A percentile compares a stretch with the other conserved stretches of the same genome.
Evolutionary conservation across 1,140 invertebrate species (phyloP).

Genomic region (Choristoneura fumiferana): DNA sequence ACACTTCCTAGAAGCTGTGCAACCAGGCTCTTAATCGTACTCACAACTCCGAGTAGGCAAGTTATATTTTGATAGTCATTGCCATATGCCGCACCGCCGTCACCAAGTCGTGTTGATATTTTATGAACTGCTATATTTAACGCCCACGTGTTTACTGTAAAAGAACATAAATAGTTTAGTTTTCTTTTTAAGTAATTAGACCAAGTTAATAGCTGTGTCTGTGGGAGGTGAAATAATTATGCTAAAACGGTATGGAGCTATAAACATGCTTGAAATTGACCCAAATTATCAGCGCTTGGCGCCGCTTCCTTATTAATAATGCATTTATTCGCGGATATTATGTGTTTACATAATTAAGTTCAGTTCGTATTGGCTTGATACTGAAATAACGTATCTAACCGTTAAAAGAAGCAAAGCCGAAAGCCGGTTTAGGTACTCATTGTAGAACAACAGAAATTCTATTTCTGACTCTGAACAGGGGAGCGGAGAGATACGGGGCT

Average conservation of each 20-base stretch:
- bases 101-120: neutral
- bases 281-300: constrained; percentile 40
- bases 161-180: constrained; percentile 11
- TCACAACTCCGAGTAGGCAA: neutral
- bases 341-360: constrained; percentile 26
- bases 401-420: constrained; percentile 9
- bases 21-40: neutral
- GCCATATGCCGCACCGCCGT: neutral
- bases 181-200: neutral
- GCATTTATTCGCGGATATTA: constrained; percentile 23
- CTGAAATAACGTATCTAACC: constrained; percentile 10
- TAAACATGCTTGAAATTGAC: constrained; percentile 43
- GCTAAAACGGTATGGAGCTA: constrained; percentile 37
- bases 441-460: constrained; percentile 33
- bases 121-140: constrained; percentile 2
- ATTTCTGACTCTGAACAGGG: constrained; percentile 52
- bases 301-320: constrained; percentile 53
- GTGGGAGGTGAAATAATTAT: constrained; percentile 58
- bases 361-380: neutral
- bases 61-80: neutral
- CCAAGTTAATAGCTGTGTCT: constrained; percentile 30
- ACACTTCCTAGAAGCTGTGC: constrained; percentile 30
- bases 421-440: too few species aligned
- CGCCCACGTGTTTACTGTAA: constrained; percentile 21
- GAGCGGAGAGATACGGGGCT: constrained; percentile 42